Evolutionary conservation across 2,888 invertebrate species (phyloP).

Genomic region (Fissipunctia ypsillon): DNA sequence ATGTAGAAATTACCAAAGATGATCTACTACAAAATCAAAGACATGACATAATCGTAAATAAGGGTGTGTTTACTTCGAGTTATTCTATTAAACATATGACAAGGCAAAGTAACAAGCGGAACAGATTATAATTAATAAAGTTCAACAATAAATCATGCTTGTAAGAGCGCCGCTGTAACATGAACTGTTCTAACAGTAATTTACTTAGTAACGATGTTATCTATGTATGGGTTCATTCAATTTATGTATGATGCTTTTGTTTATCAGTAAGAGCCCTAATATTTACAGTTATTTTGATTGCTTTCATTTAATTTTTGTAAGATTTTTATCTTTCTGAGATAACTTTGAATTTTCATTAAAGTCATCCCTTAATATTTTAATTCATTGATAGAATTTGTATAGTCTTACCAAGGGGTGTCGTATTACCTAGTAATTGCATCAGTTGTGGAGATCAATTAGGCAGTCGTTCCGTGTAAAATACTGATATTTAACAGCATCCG

Average conservation of each 20-base stretch:
- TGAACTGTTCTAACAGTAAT: slow-evolving; percentile 61
- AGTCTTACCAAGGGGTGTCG: background rate
- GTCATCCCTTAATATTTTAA: background rate
- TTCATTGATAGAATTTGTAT: background rate
- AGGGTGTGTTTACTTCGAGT: slow-evolving; percentile 7
- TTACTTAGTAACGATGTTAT: slow-evolving; percentile 62
- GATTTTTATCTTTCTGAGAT: too few relatives aligned
- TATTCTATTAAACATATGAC: slow-evolving; percentile 68
- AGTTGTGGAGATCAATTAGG: background rate
- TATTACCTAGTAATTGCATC: background rate
- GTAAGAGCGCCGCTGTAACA: slow-evolving; percentile 44
- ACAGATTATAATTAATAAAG: slow-evolving; percentile 78
- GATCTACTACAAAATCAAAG: background rate
- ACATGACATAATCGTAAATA: slow-evolving; percentile 21
- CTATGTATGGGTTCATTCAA: slow-evolving; percentile 51
- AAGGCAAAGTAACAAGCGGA: slow-evolving; percentile 72
- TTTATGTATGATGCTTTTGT: slow-evolving; percentile 34
- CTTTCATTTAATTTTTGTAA: background rate
- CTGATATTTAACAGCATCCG: background rate
- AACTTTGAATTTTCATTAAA: background rate
- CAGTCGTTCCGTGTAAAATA: background rate
- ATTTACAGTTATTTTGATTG: slow-evolving; percentile 4
- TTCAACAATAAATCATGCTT: slow-evolving; percentile 72
- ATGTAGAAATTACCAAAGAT: background rate
- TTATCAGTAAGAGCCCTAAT: background rate